phyloP scores from a whole-genome alignment of 2,888 invertebrate genomes.

The Cataglyphis altisquamis region DNA sequence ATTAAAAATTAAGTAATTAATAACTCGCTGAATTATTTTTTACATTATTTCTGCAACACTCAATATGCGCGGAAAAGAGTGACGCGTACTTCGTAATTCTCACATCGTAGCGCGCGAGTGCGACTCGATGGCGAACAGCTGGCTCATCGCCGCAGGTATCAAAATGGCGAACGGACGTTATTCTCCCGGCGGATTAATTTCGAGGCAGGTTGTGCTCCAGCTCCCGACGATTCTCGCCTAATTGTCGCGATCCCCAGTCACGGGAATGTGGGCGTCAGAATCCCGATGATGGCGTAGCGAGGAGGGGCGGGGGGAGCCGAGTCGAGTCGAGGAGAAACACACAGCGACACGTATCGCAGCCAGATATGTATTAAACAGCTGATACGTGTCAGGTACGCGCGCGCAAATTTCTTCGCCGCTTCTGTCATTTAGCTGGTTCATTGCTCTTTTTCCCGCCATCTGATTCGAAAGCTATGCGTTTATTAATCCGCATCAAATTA shows the following conservation, averaged over 20 bases:
- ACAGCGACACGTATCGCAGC: background rate
- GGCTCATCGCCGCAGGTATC: slow-evolving; percentile 47
- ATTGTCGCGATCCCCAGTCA: slow-evolving; percentile 74
- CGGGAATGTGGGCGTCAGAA: slow-evolving; percentile 33
- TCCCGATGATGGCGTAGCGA: slow-evolving; percentile 32
- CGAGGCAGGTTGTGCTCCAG: slow-evolving; percentile 61
- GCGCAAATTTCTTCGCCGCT: slow-evolving; percentile 19
- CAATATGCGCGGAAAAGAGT: background rate
- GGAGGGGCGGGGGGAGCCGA: background rate
- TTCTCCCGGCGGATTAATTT: slow-evolving; percentile 78
- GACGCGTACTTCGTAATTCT: background rate
- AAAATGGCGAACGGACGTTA: slow-evolving; percentile 71
- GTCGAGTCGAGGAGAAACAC: background rate
- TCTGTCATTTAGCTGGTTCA: background rate
- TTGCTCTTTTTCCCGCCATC: background rate
- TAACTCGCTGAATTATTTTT: background rate
- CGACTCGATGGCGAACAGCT: slow-evolving; percentile 48
- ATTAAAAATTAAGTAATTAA: background rate
- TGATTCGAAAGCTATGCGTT: background rate
- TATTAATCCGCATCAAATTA: slow-evolving; percentile 33
- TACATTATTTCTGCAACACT: background rate
- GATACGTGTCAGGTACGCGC: background rate
- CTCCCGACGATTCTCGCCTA: slow-evolving; percentile 73
- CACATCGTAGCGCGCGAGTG: background rate
- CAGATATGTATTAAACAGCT: background rate